Evolutionary conservation across 1,140 invertebrate species (phyloP), one percentile per base, ranked within the genome.

Genomic region (Leguminivora glycinivorella): DNA sequence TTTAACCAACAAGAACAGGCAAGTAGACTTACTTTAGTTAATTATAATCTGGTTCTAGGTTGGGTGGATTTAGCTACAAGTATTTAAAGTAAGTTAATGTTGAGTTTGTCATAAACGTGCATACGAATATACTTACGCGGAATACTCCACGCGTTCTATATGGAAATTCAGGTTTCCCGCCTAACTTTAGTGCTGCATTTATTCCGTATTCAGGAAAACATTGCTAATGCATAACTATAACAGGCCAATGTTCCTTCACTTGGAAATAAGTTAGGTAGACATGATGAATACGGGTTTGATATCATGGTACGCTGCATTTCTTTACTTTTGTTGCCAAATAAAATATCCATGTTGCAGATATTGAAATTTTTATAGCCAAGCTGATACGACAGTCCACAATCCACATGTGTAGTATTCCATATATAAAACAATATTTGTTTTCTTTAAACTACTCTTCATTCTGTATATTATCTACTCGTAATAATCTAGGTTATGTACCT

Each of bases 141-240:
- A 60, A 60, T 25, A 63, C 17, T 29, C 58, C 25, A 63, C 58
- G 34, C 58, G 58, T 63, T 63, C 58, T 63, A 29, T 29, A 63
- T 63, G 58, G 58, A 63, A 63, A 63, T 63, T 63, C 26, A 29
- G 58, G 26, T 31, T 14, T 4, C 19, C 56, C 26, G 25, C 6
- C 58, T 63, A 31, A 63, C 25, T 63, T 31, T 17, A 29, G 19
- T 17, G 58, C 26, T 63, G 58, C 29, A 29, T 63, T 63, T 34
- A 63, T 31, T 63, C 17, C 26, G n/a, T 63, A 63, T 63, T 29
- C n/a, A 12, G 14, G 58, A 31, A 63, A 63, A 63, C 58, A 63
- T 63, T 31, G 58, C 25, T 63, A 26, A 63, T 63, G 26, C 58
- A 63, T 31, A 63, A 29, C 24, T 29, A 24, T 29, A 22, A 58